Evolutionary conservation across 2,797 vertebrate species (phyloP).

Genomic region (Caiman crocodilus): DNA sequence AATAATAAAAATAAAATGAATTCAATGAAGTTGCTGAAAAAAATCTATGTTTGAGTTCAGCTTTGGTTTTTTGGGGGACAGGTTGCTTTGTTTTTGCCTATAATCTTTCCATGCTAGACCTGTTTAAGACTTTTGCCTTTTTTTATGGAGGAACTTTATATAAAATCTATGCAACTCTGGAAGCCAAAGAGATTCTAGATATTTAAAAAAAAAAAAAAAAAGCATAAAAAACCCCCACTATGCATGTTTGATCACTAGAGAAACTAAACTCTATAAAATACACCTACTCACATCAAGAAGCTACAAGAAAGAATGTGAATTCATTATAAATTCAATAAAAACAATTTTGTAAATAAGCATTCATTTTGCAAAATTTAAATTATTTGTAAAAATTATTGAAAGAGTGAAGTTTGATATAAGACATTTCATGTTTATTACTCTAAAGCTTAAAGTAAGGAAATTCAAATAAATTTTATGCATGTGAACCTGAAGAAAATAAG

Average conservation of each 20-base stretch:
- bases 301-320: constrained; percentile 13
- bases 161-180: constrained; percentile 41
- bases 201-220: not conserved
- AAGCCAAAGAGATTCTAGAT: constrained; percentile 10
- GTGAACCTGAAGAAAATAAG: not conserved
- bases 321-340: not conserved
- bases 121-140: constrained; percentile 55
- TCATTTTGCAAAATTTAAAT: too few species aligned
- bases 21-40: constrained; percentile 71
- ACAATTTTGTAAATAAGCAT: constrained; percentile 33
- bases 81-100: constrained; percentile 38
- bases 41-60: not conserved
- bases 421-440: too few species aligned
- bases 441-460: not conserved
- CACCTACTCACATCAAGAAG: constrained; percentile 34
- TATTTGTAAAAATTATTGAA: too few species aligned
- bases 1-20: constrained; percentile 80
- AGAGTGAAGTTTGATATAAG: too few species aligned
- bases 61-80: too few species aligned
- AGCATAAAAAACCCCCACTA: constrained; percentile 12
- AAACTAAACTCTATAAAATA: constrained; percentile 16
- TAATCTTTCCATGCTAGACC: constrained; percentile 55
- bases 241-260: constrained; percentile 3
- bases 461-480: not conserved
- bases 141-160: constrained; percentile 59